These are phyloP conservation scores for Ormyrus pomaceus DNA, from an alignment of 2,888 invertebrate species.

Conservation along the genomic window DNA sequence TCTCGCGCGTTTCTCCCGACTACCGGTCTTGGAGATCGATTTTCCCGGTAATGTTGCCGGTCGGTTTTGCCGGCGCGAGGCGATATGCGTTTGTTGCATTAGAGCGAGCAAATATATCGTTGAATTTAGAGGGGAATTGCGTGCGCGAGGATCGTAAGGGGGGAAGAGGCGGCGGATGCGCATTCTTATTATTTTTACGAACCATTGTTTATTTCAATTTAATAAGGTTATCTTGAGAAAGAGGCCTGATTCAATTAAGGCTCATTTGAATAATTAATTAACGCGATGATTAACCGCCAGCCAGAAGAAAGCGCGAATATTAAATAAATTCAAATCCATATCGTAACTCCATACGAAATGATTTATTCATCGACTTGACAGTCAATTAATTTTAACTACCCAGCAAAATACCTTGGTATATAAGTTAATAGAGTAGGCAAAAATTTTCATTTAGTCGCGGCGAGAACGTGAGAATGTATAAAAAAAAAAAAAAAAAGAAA, in stretches of 20 bases:
- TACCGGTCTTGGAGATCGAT: not conserved
- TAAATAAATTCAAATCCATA: constrained; percentile 38
- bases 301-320: constrained; percentile 12
- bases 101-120: not conserved
- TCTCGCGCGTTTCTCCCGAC: not conserved
- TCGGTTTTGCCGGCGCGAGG: not conserved
- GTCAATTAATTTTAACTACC: constrained; percentile 54
- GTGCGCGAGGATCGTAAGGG: not conserved
- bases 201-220: constrained; percentile 40
- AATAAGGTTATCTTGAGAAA: constrained; percentile 19
- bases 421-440: constrained; percentile 13
- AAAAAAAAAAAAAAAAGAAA: no score
- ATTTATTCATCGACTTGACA: constrained; percentile 49
- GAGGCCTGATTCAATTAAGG: constrained; percentile 27
- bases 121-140: not conserved
- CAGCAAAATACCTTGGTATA: constrained; percentile 5
- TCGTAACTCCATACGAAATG: constrained; percentile 30
- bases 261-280: constrained; percentile 41
- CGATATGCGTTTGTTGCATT: not conserved
- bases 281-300: constrained; percentile 10
- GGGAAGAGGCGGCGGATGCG: constrained; percentile 9
- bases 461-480: constrained; percentile 1
- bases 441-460: constrained; percentile 7
- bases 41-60: not conserved
- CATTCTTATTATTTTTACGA: constrained; percentile 19